Conservation (phyloP, 2,888 invertebrate genomes). For the Teleogryllus oceanicus region DNA sequence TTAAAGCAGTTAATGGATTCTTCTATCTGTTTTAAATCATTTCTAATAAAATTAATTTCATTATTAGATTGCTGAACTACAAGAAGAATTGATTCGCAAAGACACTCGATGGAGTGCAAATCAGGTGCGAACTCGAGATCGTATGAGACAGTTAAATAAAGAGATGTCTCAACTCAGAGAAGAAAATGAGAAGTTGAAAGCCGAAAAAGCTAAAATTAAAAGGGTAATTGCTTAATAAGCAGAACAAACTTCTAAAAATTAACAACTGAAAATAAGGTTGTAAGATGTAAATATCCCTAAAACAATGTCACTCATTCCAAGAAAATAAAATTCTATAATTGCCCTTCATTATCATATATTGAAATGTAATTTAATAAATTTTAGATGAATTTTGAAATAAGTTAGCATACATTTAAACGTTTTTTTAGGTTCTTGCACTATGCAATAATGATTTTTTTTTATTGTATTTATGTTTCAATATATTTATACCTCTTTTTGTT, state of each 20-base stretch:
- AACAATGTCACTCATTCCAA: no score
- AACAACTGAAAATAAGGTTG: slow-evolving; percentile 20
- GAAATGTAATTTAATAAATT: no score
- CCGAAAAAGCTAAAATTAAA: slow-evolving; percentile 61
- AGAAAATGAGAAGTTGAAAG: slow-evolving; percentile 65
- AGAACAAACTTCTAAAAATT: no score
- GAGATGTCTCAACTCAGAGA: slow-evolving; percentile 62
- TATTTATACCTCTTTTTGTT: not conserved
- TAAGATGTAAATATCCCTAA: not conserved
- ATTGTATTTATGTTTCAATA: not conserved
- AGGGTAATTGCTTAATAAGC: not conserved
- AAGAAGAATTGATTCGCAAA: slow-evolving; percentile 66
- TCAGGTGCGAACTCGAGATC: slow-evolving; percentile 69
- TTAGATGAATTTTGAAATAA: no score
- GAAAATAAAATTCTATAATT: no score
- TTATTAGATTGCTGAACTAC: slow-evolving; percentile 54
- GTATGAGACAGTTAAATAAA: slow-evolving; percentile 68
- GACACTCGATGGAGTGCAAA: slow-evolving; percentile 69
- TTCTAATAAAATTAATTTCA: no score
- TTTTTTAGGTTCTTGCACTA: no score
- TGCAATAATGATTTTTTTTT: no score
- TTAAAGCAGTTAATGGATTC: no score
- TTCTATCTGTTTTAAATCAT: no score
- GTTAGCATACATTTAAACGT: no score
- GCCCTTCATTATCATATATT: no score